Base-by-base conservation (phyloP, 2,888 invertebrate species). In the Liodrosophila aerea region DNA sequence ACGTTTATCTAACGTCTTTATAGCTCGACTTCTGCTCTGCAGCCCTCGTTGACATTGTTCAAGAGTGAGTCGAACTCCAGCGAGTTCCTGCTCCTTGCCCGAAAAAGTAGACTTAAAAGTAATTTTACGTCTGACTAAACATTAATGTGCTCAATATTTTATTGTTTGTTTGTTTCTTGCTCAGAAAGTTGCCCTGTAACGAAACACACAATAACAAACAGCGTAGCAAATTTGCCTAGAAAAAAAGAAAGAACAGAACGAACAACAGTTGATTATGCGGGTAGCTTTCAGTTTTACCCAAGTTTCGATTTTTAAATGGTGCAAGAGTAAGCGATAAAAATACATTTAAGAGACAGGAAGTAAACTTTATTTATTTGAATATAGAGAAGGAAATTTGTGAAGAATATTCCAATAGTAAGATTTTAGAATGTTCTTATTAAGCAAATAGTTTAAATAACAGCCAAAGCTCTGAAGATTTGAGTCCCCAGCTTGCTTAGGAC, bases 81-180 rank as follows among this genome's bases (percentile, higher is more conserved):
- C 36, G 29, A 7, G 46, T 31, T 61, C 11, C 54, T 49, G n/a
- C n/a, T n/a, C 37, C 51, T 33, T 22, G 61, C 56, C 51, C 30
- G 41, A 50, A 43, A 61, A 69, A 85, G 87, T 86, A 87, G 88
- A 88, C 89, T 88, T 86, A 87, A 88, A 89, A 89, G 89, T 89
- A 89, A 89, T 89, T 89, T 89, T 89, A 89, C 89, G 89, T 88
- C 88, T 89, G 89, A 89, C 89, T 89, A 89, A 89, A 89, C 89
- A 89, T 89, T 89, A 89, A 89, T 89, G 89, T 89, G 87, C 89
- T 74, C 89, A 88, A 89, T 89, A 89, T 89, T 89, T 89, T 89
- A 89, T 89, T 89, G 89, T 89, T 89, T 88, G 88, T 87, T 87
- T 87, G 82, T 54, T 75, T 71, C 75, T 67, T 70, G 45, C 59